These are phyloP conservation scores for Gracilinanus agilis DNA, from an alignment of 2,113 vertebrate species.

Conservation along the genomic window DNA sequence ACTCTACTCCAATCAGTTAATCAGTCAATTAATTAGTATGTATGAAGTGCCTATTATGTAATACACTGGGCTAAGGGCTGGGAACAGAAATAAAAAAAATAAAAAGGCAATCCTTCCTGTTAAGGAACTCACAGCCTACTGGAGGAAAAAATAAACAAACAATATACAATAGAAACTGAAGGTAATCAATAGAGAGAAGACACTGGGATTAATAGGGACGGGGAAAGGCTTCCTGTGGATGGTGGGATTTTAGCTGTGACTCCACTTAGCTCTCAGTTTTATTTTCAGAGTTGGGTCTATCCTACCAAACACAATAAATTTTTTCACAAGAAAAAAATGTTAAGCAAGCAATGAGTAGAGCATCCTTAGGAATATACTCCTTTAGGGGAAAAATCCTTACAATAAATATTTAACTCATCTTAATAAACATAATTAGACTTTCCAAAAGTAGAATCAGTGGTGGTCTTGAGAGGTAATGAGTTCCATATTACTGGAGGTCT, in stretches of 20 bases:
- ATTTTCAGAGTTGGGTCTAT: neutral
- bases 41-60: neutral
- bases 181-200: neutral
- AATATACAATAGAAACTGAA: neutral
- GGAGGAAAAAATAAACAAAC: neutral
- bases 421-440: conserved; percentile 2
- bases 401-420: neutral
- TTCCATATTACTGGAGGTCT: neutral
- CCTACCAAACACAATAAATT: neutral
- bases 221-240: neutral
- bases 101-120: no score
- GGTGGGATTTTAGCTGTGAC: neutral
- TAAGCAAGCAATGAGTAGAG: neutral
- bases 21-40: neutral
- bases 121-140: neutral
- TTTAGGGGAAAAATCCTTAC: neutral
- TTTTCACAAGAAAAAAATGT: neutral
- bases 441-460: neutral
- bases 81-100: neutral
- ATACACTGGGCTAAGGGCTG: neutral
- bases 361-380: neutral
- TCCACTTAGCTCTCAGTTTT: neutral
- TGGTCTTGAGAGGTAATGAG: neutral
- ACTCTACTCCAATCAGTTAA: neutral
- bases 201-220: neutral